Evolutionary conservation across 1,140 invertebrate genomes (phyloP).

Genomic region (Calephelis nemesis): DNA sequence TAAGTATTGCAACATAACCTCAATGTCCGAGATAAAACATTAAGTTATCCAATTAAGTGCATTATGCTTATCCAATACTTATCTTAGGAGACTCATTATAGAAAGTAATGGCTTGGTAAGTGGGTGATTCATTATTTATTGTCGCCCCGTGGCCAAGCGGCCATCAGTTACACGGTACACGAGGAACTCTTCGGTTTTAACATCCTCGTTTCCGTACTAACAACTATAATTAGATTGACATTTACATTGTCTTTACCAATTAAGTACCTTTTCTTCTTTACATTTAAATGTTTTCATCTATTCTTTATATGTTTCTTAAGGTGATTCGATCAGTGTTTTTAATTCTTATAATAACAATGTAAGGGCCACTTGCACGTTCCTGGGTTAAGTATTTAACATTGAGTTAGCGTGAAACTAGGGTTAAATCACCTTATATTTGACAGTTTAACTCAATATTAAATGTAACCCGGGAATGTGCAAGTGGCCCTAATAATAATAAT

Average conservation of each 20-base stretch:
- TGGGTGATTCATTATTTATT: slow-evolving; percentile 32
- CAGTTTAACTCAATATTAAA: too few species aligned
- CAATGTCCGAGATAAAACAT: slow-evolving; percentile 24
- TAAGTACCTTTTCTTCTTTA: background rate
- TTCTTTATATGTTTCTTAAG: too few species aligned
- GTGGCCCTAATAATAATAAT: too few species aligned
- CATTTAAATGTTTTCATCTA: too few species aligned
- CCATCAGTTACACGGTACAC: slow-evolving; percentile 6
- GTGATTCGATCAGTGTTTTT: too few species aligned
- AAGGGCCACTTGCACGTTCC: too few species aligned
- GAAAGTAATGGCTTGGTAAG: slow-evolving; percentile 56
- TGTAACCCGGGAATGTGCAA: too few species aligned
- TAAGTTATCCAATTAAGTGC: slow-evolving; percentile 65
- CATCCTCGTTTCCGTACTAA: slow-evolving; percentile 1
- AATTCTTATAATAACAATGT: too few species aligned
- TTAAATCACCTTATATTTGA: too few species aligned
- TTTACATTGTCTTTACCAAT: background rate
- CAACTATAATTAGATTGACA: slow-evolving; percentile 8
- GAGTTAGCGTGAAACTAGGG: too few species aligned
- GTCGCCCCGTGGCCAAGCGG: background rate
- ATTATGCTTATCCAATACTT: slow-evolving; percentile 63
- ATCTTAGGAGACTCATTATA: slow-evolving; percentile 60
- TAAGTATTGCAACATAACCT: too few species aligned
- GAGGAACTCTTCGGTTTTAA: background rate
- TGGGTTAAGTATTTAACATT: too few species aligned